phyloP scores from a whole-genome alignment of 2,888 invertebrate species.

The Teleogryllus oceanicus region DNA sequence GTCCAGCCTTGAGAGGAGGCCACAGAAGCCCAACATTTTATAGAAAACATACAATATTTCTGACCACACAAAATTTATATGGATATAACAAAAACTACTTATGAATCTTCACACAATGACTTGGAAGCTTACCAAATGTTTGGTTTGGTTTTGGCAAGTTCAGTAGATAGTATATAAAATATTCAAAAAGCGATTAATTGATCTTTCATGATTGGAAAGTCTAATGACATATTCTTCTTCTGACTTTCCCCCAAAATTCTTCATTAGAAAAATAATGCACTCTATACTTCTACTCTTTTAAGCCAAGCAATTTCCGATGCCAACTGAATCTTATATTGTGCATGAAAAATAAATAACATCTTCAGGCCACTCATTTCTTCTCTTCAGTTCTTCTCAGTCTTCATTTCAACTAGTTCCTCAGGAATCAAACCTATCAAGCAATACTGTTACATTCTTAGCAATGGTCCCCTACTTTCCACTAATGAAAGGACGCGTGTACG shows the following conservation, averaged over 20 bases:
- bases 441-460: no score
- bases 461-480: no score
- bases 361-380: neutral
- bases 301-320: no score
- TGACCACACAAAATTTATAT: conserved; percentile 3
- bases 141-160: neutral
- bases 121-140: conserved; percentile 6
- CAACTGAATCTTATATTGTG: no score
- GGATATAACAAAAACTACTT: neutral
- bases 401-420: neutral
- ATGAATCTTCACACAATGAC: neutral
- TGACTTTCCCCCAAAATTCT: neutral
- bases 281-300: no score
- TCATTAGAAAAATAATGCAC: neutral
- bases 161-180: conserved; percentile 3
- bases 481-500: no score
- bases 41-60: neutral
- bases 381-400: conserved; percentile 1
- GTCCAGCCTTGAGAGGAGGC: conserved; percentile 6
- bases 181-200: neutral
- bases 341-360: neutral
- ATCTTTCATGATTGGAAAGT: neutral
- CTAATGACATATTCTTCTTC: neutral
- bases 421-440: no score
- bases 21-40: neutral